These are phyloP conservation scores for Crotalus horridus DNA, from an alignment of 2,113 vertebrate species.

Conservation along the genomic window DNA sequence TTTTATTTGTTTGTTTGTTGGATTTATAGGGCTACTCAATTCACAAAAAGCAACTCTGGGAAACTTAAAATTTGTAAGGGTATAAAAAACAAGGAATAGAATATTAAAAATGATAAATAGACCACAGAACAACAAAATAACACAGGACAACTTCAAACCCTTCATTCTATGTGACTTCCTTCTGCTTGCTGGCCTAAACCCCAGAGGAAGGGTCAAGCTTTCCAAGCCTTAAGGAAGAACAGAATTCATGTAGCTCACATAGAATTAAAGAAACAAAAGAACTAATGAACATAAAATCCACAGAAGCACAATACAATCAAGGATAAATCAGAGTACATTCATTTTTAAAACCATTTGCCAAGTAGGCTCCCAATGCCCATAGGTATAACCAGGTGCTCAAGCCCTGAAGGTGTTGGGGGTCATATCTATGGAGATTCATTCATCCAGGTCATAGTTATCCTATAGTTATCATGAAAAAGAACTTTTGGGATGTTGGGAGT, in stretches of 20 bases:
- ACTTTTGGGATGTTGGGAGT: background rate
- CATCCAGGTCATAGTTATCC: too few species aligned
- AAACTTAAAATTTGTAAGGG: background rate
- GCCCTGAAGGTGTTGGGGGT: background rate
- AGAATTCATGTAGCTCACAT: background rate
- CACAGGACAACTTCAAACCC: background rate
- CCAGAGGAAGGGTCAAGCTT: background rate
- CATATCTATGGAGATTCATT: too few species aligned
- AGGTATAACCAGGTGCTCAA: background rate
- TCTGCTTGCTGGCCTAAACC: background rate
- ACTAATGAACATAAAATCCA: background rate
- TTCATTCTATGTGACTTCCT: background rate
- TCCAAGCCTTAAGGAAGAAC: background rate
- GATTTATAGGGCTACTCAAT: background rate
- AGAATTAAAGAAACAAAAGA: background rate
- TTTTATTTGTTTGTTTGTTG: background rate
- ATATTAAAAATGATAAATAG: background rate
- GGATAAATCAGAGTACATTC: background rate
- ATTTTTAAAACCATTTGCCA: background rate
- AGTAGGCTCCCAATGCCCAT: background rate
- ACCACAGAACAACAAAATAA: background rate
- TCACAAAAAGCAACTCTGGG: background rate
- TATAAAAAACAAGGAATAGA: background rate
- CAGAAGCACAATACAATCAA: background rate
- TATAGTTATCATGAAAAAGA: too few species aligned